Conservation (phyloP, 2,113 vertebrate genomes). For the Thalassoma bifasciatum region DNA sequence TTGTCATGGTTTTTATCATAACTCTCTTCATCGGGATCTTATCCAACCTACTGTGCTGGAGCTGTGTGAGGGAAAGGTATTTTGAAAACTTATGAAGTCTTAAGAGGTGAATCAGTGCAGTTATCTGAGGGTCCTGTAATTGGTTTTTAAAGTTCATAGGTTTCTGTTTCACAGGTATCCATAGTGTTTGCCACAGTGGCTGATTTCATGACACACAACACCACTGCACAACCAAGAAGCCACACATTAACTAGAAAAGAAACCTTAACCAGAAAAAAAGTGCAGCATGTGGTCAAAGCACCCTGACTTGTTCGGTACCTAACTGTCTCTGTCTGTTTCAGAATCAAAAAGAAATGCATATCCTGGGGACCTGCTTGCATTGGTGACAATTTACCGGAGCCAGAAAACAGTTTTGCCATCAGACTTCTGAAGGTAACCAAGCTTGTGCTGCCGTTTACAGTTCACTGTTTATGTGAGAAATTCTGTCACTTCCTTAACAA, state of each 20-base stretch:
- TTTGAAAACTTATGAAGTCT: slow-evolving; percentile 6
- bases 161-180: slow-evolving; percentile 58
- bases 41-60: slow-evolving; percentile 76
- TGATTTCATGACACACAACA: slow-evolving; percentile 27
- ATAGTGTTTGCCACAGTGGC: slow-evolving; percentile 24
- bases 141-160: neutral
- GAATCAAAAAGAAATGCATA: slow-evolving; percentile 77
- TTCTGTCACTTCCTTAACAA: neutral
- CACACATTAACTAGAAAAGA: slow-evolving; percentile 24
- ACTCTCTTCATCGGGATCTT: slow-evolving; percentile 55
- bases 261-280: slow-evolving; percentile 17
- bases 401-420: slow-evolving; percentile 80
- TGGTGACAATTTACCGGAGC: slow-evolving; percentile 74
- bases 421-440: slow-evolving; percentile 80
- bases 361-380: slow-evolving; percentile 78
- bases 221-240: slow-evolving; percentile 21
- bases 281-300: slow-evolving; percentile 1
- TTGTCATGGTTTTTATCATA: slow-evolving; percentile 48
- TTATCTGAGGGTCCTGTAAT: neutral
- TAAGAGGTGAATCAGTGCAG: neutral
- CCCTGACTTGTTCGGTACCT: too few species aligned
- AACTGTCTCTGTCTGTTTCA: slow-evolving; percentile 36
- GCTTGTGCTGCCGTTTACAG: neutral
- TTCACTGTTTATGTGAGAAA: neutral
- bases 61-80: slow-evolving; percentile 79